Conservation (phyloP, 2,797 vertebrate genomes). For the Gymnopithys bicolor region DNA sequence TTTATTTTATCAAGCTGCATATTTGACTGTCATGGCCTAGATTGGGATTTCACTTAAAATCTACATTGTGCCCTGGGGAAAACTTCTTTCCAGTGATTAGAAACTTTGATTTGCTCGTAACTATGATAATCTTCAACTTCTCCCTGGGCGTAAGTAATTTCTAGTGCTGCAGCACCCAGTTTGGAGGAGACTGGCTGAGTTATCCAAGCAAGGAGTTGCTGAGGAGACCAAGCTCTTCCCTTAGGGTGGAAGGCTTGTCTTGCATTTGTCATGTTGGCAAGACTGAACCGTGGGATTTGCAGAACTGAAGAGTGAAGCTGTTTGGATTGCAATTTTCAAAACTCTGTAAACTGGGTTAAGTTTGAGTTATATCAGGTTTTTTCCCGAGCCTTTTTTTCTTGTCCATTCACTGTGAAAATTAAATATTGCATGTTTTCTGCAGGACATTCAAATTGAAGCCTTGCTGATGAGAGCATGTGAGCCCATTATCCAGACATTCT, state of each 20-base stretch:
- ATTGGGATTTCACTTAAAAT: neutral
- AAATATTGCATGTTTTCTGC: slow-evolving; percentile 13
- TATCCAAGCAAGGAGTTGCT: neutral
- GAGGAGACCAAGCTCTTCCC: neutral
- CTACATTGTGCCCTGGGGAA: neutral
- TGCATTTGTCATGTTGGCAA: neutral
- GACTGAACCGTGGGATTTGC: neutral
- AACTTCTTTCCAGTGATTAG: neutral
- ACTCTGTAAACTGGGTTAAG: neutral
- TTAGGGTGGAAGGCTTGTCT: neutral
- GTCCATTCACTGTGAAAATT: neutral
- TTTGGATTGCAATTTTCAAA: neutral
- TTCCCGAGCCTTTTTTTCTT: neutral
- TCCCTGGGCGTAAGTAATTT: neutral
- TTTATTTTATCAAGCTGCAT: neutral
- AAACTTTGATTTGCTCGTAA: neutral
- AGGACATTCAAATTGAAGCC: slow-evolving; percentile 97
- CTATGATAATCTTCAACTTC: neutral
- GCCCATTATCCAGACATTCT: slow-evolving; percentile 91
- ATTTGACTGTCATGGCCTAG: neutral
- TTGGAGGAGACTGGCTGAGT: neutral
- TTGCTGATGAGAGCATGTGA: slow-evolving; percentile 94
- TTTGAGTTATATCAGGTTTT: neutral
- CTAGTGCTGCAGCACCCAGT: neutral
- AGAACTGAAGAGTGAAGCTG: neutral